Evolutionary conservation across 2,888 invertebrate genomes (phyloP).

Genomic region (Dermolepida albohirtum): DNA sequence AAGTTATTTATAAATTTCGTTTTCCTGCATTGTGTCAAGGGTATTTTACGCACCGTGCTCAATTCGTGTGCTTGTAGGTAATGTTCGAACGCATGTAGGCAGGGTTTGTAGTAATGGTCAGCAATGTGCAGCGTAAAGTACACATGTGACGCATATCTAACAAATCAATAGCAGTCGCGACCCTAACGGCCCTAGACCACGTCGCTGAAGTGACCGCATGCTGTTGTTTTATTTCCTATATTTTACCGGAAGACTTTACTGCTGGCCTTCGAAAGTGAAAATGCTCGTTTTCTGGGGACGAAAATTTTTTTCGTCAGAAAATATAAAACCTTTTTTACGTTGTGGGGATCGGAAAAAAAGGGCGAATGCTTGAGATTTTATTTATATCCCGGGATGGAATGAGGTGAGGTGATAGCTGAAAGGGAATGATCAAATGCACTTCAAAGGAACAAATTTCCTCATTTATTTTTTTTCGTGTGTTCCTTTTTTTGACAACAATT

Average conservation of each 20-base stretch:
- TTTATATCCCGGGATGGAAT: conserved; percentile 8
- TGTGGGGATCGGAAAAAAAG: conserved; percentile 19
- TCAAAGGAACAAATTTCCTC: too few species aligned
- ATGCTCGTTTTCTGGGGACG: conserved; percentile 57
- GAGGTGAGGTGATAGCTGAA: too few species aligned
- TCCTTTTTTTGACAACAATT: too few species aligned
- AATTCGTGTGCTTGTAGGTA: conserved; percentile 7
- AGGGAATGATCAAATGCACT: too few species aligned
- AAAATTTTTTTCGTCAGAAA: conserved; percentile 48
- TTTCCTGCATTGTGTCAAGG: too few species aligned
- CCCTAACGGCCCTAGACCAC: conserved; percentile 52
- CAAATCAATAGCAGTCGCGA: conserved; percentile 62
- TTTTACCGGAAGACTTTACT: conserved; percentile 58
- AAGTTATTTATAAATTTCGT: too few species aligned
- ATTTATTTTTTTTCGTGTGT: too few species aligned
- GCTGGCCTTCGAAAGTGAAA: conserved; percentile 59
- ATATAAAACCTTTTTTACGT: conserved; percentile 48
- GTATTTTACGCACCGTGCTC: background rate
- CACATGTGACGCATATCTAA: conserved; percentile 62
- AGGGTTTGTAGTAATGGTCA: conserved; percentile 49
- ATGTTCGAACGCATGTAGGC: conserved; percentile 46
- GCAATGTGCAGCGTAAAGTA: conserved; percentile 58
- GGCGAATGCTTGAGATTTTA: conserved; percentile 23
- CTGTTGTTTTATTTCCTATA: conserved; percentile 61
- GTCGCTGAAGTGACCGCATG: conserved; percentile 53